A percentile compares a stretch with the other conserved stretches of the same genome.
Evolutionary conservation across 2,797 vertebrate species (phyloP).

Genomic region (Pseudopleuronectes americanus): DNA sequence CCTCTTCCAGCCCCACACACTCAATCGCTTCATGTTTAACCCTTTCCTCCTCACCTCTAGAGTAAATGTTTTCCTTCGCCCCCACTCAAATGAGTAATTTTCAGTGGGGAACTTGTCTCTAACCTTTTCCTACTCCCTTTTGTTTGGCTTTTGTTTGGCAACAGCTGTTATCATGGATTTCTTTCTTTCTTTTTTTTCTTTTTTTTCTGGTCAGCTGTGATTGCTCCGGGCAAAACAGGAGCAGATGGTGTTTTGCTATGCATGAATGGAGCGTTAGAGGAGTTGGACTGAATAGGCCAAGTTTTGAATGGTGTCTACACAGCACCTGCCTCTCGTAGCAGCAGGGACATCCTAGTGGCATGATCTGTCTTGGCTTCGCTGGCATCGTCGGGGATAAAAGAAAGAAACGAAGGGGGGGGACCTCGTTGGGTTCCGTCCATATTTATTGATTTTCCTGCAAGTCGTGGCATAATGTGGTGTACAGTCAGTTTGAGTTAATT

Average conservation of each 20-base stretch:
- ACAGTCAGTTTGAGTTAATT: slow-evolving; percentile 98
- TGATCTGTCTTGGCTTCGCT: slow-evolving; percentile 85
- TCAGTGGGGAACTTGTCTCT: slow-evolving; percentile 90
- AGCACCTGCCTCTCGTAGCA: slow-evolving; percentile 98
- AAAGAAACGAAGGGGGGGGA: slow-evolving; percentile 72
- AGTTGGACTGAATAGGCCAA: slow-evolving; percentile 98
- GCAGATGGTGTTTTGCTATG: slow-evolving; percentile 99
- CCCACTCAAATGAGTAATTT: slow-evolving; percentile 89
- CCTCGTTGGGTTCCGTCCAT: slow-evolving; percentile 88
- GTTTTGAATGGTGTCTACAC: slow-evolving; percentile 99
- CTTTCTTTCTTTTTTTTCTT: slow-evolving; percentile 85
- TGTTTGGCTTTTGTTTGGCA: slow-evolving; percentile 99
- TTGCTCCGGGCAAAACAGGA: slow-evolving; percentile 99
- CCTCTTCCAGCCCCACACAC: slow-evolving; percentile 80
- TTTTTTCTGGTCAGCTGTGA: slow-evolving; percentile 99
- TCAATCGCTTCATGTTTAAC: slow-evolving; percentile 86
- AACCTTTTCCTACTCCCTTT: slow-evolving; percentile 94
- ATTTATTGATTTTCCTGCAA: slow-evolving; percentile 97
- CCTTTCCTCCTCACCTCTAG: slow-evolving; percentile 72
- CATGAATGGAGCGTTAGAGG: slow-evolving; percentile 99
- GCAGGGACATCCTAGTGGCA: slow-evolving; percentile 89
- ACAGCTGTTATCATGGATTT: slow-evolving; percentile 99
- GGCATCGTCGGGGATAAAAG: slow-evolving; percentile 72
- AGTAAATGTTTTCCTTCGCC: slow-evolving; percentile 84
- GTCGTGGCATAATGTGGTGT: slow-evolving; percentile 91